Base-by-base conservation (phyloP, 2,888 invertebrate species). In the Rhingia rostrata region DNA sequence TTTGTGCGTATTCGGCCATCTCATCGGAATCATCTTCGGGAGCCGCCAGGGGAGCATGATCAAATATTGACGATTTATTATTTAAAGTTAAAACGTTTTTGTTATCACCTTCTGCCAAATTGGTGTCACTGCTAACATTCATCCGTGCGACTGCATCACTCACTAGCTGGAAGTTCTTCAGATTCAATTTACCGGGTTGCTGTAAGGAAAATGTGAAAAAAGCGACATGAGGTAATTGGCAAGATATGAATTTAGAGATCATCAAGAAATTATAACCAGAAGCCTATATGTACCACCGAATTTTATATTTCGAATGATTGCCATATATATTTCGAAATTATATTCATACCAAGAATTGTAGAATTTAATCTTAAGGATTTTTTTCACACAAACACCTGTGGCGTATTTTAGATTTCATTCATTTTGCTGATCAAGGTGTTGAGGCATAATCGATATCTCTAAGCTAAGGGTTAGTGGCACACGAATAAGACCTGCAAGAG, bases 121-220 rank as follows among this genome's bases (percentile, higher is more conserved):
- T 90, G 87, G 92, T 92, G 89, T 92, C 92, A 87, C 92, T 91
- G 87, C 92, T 92, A 93, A 94, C 93, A 93, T 95, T 94, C 94
- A 94, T 92, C 92, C 94, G 92, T 92, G 94, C 93, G 87, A 97
- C 94, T 4, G 96, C 97, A 90, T 97, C 97, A 88, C 96, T 96
- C 80, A 97, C 97, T 92, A 97, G 94, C 60, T 96, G 95, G 91
- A 95, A 97, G 91, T 97, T 97, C 91, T 96, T 96, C 93, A 97
- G 93, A 90, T 97, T 97, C 90, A 97, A 92, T 92, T 97, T 97
- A 75, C 97, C 97, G 12, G 97, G 97, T 94, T 97, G 96, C 94
- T 95, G 90, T 35, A 89, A 89, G 5, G 53, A 32, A 45, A 56
- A 80, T 70, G 33, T 56, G 35, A 69, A 37, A 39, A 12, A 10